These are phyloP conservation scores for Torymus tubicola DNA, from an alignment of 2,888 invertebrate species.

Conservation along the genomic window DNA sequence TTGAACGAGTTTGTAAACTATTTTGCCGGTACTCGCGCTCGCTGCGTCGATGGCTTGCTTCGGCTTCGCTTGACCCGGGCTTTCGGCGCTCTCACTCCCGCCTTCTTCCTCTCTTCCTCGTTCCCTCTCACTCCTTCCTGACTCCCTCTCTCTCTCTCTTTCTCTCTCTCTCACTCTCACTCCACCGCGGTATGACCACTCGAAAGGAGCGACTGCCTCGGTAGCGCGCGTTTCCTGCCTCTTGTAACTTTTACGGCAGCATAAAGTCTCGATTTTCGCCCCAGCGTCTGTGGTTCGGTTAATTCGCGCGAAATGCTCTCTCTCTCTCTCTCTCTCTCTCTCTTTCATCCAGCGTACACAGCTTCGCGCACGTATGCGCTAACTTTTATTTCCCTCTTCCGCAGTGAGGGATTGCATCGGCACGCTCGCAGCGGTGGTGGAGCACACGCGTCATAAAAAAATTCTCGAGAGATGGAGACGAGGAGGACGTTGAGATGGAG, in stretches of 20 bases:
- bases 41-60: slow-evolving; percentile 13
- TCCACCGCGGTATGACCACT: slow-evolving; percentile 61
- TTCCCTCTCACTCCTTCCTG: slow-evolving; percentile 19
- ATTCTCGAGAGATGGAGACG: neutral
- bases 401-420: neutral
- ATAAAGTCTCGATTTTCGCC: slow-evolving; percentile 69
- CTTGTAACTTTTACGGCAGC: slow-evolving; percentile 71
- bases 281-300: slow-evolving; percentile 59
- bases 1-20: slow-evolving; percentile 74
- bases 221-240: slow-evolving; percentile 64
- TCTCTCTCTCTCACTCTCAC: slow-evolving; percentile 10
- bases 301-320: slow-evolving; percentile 60
- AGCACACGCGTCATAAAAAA: slow-evolving; percentile 18
- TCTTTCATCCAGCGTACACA: slow-evolving; percentile 26
- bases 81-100: slow-evolving; percentile 61
- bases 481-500: no score
- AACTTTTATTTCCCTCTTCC: slow-evolving; percentile 34
- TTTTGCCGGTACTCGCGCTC: slow-evolving; percentile 60
- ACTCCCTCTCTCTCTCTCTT: neutral
- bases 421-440: neutral
- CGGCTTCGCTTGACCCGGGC: slow-evolving; percentile 60
- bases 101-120: slow-evolving; percentile 27
- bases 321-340: slow-evolving; percentile 53
- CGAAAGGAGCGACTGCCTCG: slow-evolving; percentile 62
- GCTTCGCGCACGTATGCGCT: neutral